Conservation (phyloP, 2,888 invertebrate species). For the Luperina nickerlii region DNA sequence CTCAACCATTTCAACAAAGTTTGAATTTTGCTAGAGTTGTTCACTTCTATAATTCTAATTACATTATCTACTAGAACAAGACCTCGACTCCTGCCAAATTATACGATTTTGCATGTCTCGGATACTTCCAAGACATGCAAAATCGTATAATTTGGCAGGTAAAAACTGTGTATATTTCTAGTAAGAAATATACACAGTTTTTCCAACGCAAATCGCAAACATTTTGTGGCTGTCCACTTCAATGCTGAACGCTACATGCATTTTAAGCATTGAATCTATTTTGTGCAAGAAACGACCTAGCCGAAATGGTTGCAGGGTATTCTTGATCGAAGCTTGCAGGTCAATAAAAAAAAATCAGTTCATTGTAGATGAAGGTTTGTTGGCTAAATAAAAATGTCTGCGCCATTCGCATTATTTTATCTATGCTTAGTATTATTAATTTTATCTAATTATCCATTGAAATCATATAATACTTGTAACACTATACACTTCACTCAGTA, state of each 20-base stretch:
- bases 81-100: background rate
- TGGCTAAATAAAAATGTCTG: background rate
- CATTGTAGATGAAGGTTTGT: background rate
- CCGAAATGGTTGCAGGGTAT: background rate
- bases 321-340: background rate
- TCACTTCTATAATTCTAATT: background rate
- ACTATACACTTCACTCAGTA: too few species aligned
- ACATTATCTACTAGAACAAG: background rate
- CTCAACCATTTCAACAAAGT: background rate
- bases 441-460: too few species aligned
- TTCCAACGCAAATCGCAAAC: conserved; percentile 4
- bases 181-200: conserved; percentile 14
- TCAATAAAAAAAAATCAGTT: conserved; percentile 15
- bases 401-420: too few species aligned
- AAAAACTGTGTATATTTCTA: too few species aligned
- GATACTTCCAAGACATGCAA: too few species aligned
- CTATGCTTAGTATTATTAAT: too few species aligned
- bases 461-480: too few species aligned
- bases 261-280: conserved; percentile 42
- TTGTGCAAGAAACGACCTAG: background rate
- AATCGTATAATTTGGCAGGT: too few species aligned
- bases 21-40: background rate
- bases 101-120: background rate
- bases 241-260: conserved; percentile 42
- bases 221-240: conserved; percentile 29